Conservation (phyloP, 2,888 invertebrate genomes). For the Margaritifera margaritifera region DNA sequence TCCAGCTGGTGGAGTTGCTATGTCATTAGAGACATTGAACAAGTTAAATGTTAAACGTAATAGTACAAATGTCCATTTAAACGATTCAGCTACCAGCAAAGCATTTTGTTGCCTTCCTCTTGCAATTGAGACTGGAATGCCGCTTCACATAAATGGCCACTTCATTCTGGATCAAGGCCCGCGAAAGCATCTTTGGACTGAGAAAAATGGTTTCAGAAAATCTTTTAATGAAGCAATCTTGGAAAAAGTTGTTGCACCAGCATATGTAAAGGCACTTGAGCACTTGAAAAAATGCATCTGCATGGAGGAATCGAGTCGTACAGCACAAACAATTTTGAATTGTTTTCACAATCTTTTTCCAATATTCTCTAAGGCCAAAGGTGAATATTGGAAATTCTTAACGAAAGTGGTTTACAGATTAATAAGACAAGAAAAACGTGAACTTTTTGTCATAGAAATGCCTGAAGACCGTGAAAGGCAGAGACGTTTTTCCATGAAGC, state of each 20-base stretch:
- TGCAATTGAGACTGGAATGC: conserved; percentile 43
- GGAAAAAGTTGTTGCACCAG: conserved; percentile 50
- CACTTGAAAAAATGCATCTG: conserved; percentile 9
- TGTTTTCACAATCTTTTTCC: conserved; percentile 14
- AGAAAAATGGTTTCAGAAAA: conserved; percentile 26
- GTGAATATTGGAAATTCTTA: conserved; percentile 10
- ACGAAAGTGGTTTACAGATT: conserved; percentile 1
- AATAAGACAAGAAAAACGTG: neutral
- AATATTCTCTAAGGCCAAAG: neutral
- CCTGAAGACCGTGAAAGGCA: neutral
- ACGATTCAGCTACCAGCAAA: neutral
- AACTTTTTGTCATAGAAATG: too few relatives aligned
- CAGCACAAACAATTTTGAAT: neutral
- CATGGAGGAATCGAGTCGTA: neutral
- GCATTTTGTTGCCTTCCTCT: conserved; percentile 54
- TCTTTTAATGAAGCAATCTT: conserved; percentile 57
- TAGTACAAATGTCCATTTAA: too few relatives aligned
- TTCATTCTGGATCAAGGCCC: conserved; percentile 52
- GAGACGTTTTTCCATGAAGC: too few relatives aligned
- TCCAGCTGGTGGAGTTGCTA: conserved; percentile 47
- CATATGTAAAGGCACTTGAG: conserved; percentile 42
- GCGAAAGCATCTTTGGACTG: conserved; percentile 35
- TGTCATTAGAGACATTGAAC: conserved; percentile 3
- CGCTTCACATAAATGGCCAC: conserved; percentile 54
- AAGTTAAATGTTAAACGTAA: too few relatives aligned